Base-by-base conservation (phyloP, 2,888 invertebrate species). In the Protodeltote pygarga region DNA sequence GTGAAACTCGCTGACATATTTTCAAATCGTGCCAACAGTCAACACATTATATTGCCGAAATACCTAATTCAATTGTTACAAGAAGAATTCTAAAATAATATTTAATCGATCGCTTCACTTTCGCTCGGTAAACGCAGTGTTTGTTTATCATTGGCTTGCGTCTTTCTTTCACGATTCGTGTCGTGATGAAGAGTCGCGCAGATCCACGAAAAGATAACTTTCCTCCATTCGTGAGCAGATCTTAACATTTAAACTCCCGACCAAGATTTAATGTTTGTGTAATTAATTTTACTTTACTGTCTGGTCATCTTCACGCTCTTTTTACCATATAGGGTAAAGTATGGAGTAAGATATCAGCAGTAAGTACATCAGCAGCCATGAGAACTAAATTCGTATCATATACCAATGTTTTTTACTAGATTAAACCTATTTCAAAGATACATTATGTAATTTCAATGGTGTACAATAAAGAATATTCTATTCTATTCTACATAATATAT, bases 161-260 rank as follows among this genome's bases (percentile, higher is more conserved):
- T 75, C 71, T 77, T 71, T 74, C 73, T 58, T 75, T 77, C 79
- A 79, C 79, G 79, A 79, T 76, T 73, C 71, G 55, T 67, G 82
- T 84, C 85, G 84, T 85, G 83, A 83, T 80, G 81, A 79, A 70
- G 75, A 78, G 64, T 67, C 67, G 67, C 51, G 76, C 74, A 79
- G 89, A 91, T 89, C 75, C 90, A 89, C 88, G 88, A 86, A 79
- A 67, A 67, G 89, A 90, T 89, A 85, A 75, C 69, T 77, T 73
- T 69, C 65, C 61, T 64, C 59, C 52, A 71, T 73, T 77, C 76
- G 78, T 79, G 76, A 79, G 73, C 46, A 39, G 64, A 73, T 78
- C 62, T 71, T 73, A 69, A 75, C 68, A 59, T 65, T 65, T 51
- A 46, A 54, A 48, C 52, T 46, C 42, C 31, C 16, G 20, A 28